These are phyloP conservation scores for Hyalella azteca DNA, from an alignment of 2,888 invertebrate genomes.

Conservation along the genomic window DNA sequence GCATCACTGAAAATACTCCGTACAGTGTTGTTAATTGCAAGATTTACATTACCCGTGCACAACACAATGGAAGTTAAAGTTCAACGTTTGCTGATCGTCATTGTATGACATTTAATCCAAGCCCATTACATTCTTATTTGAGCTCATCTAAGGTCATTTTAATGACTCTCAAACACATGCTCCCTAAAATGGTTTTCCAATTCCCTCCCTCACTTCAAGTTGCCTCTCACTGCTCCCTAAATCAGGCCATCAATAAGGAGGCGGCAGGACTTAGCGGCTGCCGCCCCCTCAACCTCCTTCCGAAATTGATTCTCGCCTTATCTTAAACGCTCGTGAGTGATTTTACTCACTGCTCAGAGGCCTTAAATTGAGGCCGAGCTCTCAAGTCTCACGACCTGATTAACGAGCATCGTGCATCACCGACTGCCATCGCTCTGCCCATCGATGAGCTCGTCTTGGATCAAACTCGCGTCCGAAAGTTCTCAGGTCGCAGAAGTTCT, in stretches of 20 bases:
- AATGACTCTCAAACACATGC: background rate
- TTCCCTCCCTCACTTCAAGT: background rate
- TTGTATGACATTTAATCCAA: too few relatives aligned
- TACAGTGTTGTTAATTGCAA: too few relatives aligned
- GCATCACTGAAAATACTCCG: too few relatives aligned
- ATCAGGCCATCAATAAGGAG: constrained; percentile 30
- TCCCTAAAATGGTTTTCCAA: too few relatives aligned
- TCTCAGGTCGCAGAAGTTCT: too few relatives aligned
- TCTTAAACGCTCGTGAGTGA: constrained; percentile 23
- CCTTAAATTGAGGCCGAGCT: background rate
- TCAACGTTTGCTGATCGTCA: too few relatives aligned
- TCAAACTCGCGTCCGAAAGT: too few relatives aligned
- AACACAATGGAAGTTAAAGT: too few relatives aligned
- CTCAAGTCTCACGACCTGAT: background rate
- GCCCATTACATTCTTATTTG: too few relatives aligned
- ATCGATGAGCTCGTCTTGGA: too few relatives aligned
- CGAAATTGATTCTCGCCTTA: constrained; percentile 32
- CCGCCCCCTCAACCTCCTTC: background rate
- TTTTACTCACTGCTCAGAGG: background rate
- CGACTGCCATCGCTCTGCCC: background rate
- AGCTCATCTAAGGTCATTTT: background rate
- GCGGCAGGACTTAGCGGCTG: constrained; percentile 22
- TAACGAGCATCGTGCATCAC: background rate
- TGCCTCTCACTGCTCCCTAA: constrained; percentile 14
- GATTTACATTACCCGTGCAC: too few relatives aligned